phyloP scores from a whole-genome alignment of 2,797 vertebrate species.

The Podargus strigoides region DNA sequence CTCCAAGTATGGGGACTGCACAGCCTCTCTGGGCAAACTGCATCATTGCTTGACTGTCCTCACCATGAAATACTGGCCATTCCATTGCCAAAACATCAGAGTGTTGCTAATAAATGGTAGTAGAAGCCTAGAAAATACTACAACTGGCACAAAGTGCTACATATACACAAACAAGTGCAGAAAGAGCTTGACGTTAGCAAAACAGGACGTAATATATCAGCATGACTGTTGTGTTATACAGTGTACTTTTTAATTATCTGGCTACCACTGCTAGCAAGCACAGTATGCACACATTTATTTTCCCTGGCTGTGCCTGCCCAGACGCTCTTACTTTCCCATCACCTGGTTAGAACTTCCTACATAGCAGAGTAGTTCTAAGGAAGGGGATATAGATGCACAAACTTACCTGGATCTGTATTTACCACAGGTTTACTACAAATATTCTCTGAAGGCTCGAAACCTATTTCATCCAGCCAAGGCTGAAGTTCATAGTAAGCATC shows the following conservation, averaged over 20 bases:
- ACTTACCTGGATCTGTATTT: conserved; percentile 91
- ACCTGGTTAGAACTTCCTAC: not conserved
- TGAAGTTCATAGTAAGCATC: conserved; percentile 89
- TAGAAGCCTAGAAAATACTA: not conserved
- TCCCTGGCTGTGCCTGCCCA: not conserved
- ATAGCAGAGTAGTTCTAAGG: not conserved
- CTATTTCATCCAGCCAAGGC: conserved; percentile 85
- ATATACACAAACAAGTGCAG: not conserved
- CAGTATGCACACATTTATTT: not conserved
- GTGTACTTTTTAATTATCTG: not conserved
- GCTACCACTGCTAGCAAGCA: not conserved
- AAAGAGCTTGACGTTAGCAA: not conserved
- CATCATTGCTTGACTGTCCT: not conserved
- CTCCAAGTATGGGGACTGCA: not conserved
- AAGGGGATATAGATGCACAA: not conserved
- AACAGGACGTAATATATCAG: not conserved
- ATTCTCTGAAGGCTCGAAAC: conserved; percentile 76
- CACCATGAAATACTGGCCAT: not conserved
- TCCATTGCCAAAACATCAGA: not conserved
- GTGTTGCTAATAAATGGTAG: not conserved
- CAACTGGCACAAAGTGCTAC: not conserved
- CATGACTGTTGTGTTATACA: not conserved
- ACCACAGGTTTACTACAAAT: conserved; percentile 75
- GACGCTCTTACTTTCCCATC: not conserved
- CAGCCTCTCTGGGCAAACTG: not conserved